phyloP scores from a whole-genome alignment of 2,113 vertebrate genomes.

The Plecturocebus donacophilus region DNA sequence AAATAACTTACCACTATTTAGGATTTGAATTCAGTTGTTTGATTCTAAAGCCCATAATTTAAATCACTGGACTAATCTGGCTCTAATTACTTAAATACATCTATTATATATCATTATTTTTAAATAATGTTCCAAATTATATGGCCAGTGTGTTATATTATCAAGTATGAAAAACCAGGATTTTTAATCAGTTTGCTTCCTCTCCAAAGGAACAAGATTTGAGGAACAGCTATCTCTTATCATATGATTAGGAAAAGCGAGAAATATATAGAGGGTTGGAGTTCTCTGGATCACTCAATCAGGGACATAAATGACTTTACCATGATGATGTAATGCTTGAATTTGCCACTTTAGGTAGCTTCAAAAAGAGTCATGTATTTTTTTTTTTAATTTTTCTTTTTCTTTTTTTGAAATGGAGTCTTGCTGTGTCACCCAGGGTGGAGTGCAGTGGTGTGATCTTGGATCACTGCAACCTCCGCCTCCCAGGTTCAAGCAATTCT shows the following conservation, averaged over 20 bases:
- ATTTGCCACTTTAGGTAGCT: not conserved
- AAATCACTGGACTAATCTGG: constrained; percentile 30
- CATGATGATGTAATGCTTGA: not conserved
- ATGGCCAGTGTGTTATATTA: not conserved
- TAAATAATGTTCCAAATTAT: constrained; percentile 36
- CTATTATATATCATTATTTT: not conserved
- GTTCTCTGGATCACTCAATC: not conserved
- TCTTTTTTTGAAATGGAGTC: not conserved
- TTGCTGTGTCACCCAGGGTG: too few species aligned
- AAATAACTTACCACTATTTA: not conserved
- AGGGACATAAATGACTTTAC: not conserved
- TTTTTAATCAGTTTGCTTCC: constrained; percentile 20
- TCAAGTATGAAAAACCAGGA: constrained; percentile 27
- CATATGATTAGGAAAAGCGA: not conserved
- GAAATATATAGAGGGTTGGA: not conserved
- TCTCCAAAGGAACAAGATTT: not conserved
- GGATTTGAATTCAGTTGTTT: constrained; percentile 12
- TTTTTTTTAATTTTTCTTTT: not conserved
- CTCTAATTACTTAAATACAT: constrained; percentile 44
- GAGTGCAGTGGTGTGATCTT: too few species aligned
- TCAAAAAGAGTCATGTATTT: not conserved
- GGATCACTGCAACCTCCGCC: too few species aligned
- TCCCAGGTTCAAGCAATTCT: too few species aligned
- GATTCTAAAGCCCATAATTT: not conserved
- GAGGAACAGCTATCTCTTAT: not conserved